Percentiles rank a stretch among this genome's conserved stretches.
Evolutionary conservation across 2,888 invertebrate genomes (phyloP).

Genomic region (Drosophila falleni): DNA sequence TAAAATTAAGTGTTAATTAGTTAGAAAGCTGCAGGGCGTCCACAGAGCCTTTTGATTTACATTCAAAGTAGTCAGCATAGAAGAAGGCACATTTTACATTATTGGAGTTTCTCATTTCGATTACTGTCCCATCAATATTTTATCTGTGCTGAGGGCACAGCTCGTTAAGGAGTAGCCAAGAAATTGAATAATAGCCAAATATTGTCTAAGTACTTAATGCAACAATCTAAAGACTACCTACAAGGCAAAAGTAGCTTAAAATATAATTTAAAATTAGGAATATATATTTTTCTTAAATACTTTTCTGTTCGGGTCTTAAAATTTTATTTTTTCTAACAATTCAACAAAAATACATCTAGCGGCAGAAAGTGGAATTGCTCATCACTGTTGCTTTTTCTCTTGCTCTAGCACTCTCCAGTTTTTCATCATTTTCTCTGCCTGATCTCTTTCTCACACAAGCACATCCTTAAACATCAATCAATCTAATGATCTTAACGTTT

Average conservation of each 20-base stretch:
- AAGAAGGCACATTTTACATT: slow-evolving; percentile 12
- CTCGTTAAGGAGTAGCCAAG: slow-evolving; percentile 16
- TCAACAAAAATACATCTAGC: background rate
- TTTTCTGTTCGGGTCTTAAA: background rate
- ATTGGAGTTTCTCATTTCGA: slow-evolving; percentile 51
- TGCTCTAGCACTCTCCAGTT: background rate
- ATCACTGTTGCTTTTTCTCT: background rate
- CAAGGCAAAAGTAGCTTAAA: no score
- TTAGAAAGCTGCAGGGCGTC: slow-evolving; percentile 78
- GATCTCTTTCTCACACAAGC: slow-evolving; percentile 31
- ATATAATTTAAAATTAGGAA: no score
- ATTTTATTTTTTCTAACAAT: background rate
- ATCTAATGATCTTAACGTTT: slow-evolving; percentile 70
- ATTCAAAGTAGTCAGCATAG: slow-evolving; percentile 40
- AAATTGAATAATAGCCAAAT: slow-evolving; percentile 10
- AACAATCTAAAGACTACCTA: background rate
- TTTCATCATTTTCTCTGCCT: background rate
- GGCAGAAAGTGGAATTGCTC: background rate
- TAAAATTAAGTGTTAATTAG: slow-evolving; percentile 82
- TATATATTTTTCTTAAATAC: no score
- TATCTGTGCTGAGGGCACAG: slow-evolving; percentile 13
- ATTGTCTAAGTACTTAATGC: background rate
- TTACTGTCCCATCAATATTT: slow-evolving; percentile 42
- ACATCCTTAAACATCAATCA: slow-evolving; percentile 78
- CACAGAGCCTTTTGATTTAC: slow-evolving; percentile 63